Evolutionary conservation across 2,113 vertebrate species (phyloP), one percentile per base, ranked within the genome.

Genomic region (Galeopterus variegatus): DNA sequence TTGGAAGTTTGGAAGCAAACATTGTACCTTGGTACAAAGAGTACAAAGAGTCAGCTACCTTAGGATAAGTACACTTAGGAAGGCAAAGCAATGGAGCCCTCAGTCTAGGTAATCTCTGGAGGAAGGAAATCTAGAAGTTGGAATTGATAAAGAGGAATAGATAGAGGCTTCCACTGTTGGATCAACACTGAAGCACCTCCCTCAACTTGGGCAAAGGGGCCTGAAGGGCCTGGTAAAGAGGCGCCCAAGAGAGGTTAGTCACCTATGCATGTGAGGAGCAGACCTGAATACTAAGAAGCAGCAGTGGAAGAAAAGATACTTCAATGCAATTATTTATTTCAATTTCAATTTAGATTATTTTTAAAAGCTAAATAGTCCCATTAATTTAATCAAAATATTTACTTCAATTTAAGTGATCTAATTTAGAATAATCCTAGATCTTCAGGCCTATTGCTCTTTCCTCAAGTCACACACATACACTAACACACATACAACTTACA

Each of bases 351-450:
- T 88, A 79, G 5, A 41, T 75, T 65, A 81, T 7, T 50, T 72
- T 36, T 48, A 91, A 82, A 79, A 77, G 12, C 1, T 64, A 76
- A 60, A 24, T 3, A 52, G 2, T 62, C 9, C 28, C 26, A 93
- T 81, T 90, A 48, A 69, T 86, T 86, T 67, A 58, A 31, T 26
- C 17, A 84, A 83, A 89, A 77, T 82, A 48, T 77, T 72, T 62
- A 41, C 17, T 28, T 85, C 6, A 33, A 67, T 41, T 36, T 41
- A 89, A 88, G 82, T 81, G 11, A 0, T 48, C 24, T 80, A 52
- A 69, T 84, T 86, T 92, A 65, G 31, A 77, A 4, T 28, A n/a
- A 70, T 52, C 3, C 21, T 84, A 76, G 64, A 23, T 54, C 33
- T 60, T 88, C 33, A 88, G 24, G 8, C 2, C 3, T 48, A 23